Conservation (phyloP, 30 jellyfish, hydroid and myxozoan genomes). For the Catostylus mosaicus region DNA sequence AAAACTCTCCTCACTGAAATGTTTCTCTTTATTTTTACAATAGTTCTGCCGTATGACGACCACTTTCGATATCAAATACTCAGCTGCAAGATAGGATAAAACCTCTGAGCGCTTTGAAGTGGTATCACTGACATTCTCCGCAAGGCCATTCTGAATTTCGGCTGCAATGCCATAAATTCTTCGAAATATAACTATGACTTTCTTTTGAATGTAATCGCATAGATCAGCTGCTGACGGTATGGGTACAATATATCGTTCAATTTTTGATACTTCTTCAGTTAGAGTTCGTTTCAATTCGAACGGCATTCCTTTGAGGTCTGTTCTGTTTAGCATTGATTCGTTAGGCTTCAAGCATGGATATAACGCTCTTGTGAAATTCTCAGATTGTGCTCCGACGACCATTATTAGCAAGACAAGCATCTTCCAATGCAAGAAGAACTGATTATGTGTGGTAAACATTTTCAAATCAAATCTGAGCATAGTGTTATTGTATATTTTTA, state of each 20-base stretch:
- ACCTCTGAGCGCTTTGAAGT: neutral
- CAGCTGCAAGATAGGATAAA: conserved; percentile 20
- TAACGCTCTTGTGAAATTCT: neutral
- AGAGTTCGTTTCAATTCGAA: neutral
- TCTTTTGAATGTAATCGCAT: conserved; percentile 32
- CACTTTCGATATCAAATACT: conserved; percentile 9
- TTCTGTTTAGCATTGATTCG: neutral
- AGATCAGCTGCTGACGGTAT: conserved; percentile 1
- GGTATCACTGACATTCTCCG: neutral
- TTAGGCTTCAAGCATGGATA: conserved; percentile 21
- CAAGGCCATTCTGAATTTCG: neutral
- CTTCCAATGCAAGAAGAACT: too few relatives aligned
- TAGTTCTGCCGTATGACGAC: neutral
- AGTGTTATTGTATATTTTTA: too few relatives aligned
- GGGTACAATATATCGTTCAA: conserved; percentile 2
- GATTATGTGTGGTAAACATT: too few relatives aligned
- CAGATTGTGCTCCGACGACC: neutral
- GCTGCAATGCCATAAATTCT: neutral
- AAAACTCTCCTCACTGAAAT: neutral
- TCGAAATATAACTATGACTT: neutral
- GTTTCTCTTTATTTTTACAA: conserved; percentile 11
- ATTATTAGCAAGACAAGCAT: neutral
- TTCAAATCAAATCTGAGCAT: too few relatives aligned
- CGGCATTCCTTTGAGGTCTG: neutral
- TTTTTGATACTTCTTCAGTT: neutral